phyloP scores from a whole-genome alignment of 2,888 invertebrate species.

The Dryadula phaetusa region DNA sequence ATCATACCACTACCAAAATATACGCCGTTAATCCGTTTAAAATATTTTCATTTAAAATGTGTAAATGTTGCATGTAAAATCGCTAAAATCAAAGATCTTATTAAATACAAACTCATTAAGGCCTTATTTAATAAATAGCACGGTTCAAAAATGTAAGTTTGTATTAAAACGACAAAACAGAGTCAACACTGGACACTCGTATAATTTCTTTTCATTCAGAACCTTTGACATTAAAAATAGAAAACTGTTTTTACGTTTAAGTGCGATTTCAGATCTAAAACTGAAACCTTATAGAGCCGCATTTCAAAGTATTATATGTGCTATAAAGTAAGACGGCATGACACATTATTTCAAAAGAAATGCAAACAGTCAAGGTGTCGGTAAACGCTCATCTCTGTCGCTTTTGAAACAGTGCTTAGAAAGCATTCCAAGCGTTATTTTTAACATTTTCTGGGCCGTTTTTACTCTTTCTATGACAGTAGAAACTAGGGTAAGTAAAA shows the following conservation, averaged over 20 bases:
- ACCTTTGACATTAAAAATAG: not conserved
- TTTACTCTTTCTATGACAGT: constrained; percentile 35
- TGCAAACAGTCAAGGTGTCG: constrained; percentile 42
- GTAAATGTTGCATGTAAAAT: too few species aligned
- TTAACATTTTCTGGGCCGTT: constrained; percentile 40
- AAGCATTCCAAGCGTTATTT: constrained; percentile 43
- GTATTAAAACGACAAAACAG: not conserved
- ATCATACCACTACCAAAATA: too few species aligned
- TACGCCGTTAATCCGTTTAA: too few species aligned
- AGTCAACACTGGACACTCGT: not conserved
- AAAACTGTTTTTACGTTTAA: constrained; percentile 5
- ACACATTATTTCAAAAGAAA: constrained; percentile 44
- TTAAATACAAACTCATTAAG: not conserved
- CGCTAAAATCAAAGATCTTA: too few species aligned
- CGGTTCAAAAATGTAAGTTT: not conserved
- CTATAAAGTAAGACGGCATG: constrained; percentile 39
- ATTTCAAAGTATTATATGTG: constrained; percentile 42
- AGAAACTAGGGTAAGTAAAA: constrained; percentile 38
- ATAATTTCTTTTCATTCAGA: not conserved
- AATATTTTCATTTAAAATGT: too few species aligned
- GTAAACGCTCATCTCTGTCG: constrained; percentile 43
- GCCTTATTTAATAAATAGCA: not conserved
- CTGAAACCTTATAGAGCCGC: constrained; percentile 30
- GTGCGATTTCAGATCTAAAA: constrained; percentile 24
- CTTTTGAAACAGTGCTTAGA: constrained; percentile 43